These are phyloP conservation scores for Diarsia dahlii DNA, from an alignment of 2,888 invertebrate species.

Conservation along the genomic window DNA sequence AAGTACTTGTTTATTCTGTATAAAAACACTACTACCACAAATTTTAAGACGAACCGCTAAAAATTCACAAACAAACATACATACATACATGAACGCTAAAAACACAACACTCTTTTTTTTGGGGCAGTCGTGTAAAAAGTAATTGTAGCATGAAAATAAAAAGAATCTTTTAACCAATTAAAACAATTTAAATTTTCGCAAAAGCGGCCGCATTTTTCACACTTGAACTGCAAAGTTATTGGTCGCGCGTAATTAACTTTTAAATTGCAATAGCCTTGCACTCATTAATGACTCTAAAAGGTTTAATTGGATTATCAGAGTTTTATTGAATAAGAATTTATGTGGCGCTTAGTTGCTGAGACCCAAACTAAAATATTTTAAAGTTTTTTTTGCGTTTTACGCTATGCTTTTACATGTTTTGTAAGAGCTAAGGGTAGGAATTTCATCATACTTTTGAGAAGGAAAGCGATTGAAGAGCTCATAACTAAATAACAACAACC, in stretches of 20 bases:
- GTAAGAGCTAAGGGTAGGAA: neutral
- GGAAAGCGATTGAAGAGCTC: neutral
- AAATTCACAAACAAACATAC: too few relatives aligned
- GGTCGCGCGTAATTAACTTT: conserved; percentile 35
- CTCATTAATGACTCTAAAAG: conserved; percentile 35
- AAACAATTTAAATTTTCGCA: neutral
- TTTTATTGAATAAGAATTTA: conserved; percentile 17
- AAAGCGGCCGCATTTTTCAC: neutral
- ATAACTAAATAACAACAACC: too few relatives aligned
- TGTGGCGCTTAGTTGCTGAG: neutral
- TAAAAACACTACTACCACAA: neutral
- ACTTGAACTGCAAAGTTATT: conserved; percentile 22
- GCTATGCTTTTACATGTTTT: neutral
- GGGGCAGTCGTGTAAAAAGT: too few relatives aligned
- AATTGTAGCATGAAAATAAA: neutral
- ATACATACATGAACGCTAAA: too few relatives aligned
- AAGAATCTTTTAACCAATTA: neutral
- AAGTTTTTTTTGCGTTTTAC: too few relatives aligned
- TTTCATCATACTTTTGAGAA: too few relatives aligned
- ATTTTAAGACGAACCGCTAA: neutral
- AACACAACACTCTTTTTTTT: too few relatives aligned
- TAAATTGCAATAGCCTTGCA: conserved; percentile 42
- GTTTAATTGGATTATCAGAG: conserved; percentile 39
- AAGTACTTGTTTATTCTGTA: neutral
- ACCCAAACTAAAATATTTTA: conserved; percentile 3